A percentile compares a stretch with the other conserved stretches of the same genome.
phyloP scores from a whole-genome alignment of 2,113 vertebrate genomes.

The Sylvietta virens region DNA sequence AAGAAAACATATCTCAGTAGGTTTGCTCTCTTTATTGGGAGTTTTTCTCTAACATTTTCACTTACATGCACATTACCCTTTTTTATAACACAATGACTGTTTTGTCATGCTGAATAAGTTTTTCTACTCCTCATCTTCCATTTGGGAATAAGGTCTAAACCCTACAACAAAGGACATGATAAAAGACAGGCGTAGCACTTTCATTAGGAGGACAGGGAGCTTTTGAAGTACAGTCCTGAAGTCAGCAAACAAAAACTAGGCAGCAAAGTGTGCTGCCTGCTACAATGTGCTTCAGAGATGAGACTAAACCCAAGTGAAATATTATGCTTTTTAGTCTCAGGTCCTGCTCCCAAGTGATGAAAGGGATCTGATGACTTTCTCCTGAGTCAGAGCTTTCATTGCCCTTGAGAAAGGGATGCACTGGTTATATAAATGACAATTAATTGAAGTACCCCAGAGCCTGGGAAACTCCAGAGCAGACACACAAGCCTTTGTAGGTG shows the following conservation, averaged over 20 bases:
- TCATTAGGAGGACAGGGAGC: neutral
- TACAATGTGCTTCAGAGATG: neutral
- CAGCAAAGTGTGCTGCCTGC: neutral
- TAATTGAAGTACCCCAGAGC: slow-evolving; percentile 38
- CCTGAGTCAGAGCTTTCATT: slow-evolving; percentile 54
- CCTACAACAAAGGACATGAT: neutral
- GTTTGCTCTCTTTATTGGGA: neutral
- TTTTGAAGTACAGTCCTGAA: slow-evolving; percentile 35
- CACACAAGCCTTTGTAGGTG: slow-evolving; percentile 21
- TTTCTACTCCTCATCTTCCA: neutral
- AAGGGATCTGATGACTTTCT: slow-evolving; percentile 33
- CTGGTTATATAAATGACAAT: slow-evolving; percentile 38
- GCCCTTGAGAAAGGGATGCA: slow-evolving; percentile 16
- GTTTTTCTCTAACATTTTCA: neutral
- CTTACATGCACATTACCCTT: neutral
- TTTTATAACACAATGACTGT: neutral
- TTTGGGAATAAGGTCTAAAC: neutral
- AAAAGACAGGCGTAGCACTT: neutral
- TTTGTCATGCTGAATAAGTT: slow-evolving; percentile 3
- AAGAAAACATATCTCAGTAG: neutral
- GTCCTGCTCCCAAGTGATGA: neutral
- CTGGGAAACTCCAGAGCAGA: slow-evolving; percentile 38
- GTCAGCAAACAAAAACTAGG: slow-evolving; percentile 15
- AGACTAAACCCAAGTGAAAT: slow-evolving; percentile 29
- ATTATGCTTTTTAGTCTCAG: slow-evolving; percentile 9